Evolutionary conservation across 1,140 invertebrate genomes (phyloP).

Genomic region (Vanessa tameamea): DNA sequence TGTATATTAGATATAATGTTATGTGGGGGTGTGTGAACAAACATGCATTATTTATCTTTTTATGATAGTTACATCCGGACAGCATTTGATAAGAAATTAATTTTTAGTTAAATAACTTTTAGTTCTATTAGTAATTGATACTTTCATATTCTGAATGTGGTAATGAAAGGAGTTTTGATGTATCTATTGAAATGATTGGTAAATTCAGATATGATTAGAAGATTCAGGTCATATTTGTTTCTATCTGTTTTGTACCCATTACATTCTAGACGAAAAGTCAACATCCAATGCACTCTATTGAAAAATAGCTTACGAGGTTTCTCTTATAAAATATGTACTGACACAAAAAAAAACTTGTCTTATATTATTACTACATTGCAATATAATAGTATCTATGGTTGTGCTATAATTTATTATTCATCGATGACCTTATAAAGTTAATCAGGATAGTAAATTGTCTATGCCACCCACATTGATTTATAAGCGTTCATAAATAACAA

Average conservation of each 20-base stretch:
- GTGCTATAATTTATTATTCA: conserved; percentile 4
- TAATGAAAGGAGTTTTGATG: no score
- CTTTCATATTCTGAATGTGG: no score
- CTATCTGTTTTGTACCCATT: no score
- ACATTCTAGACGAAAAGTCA: no score
- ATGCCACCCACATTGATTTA: neutral
- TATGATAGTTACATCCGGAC: neutral
- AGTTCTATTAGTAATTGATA: neutral
- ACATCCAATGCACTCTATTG: no score
- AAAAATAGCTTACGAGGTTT: no score
- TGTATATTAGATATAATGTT: neutral
- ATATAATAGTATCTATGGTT: neutral
- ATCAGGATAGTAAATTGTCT: neutral
- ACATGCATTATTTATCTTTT: neutral
- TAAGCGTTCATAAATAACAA: neutral
- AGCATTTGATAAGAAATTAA: neutral
- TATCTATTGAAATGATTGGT: no score
- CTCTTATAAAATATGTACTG: no score
- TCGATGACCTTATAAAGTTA: conserved; percentile 6
- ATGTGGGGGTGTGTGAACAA: neutral
- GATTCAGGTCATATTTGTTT: no score
- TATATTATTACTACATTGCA: no score
- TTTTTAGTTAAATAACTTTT: neutral
- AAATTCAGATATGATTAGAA: no score
- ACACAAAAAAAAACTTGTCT: no score